A percentile compares a stretch with the other conserved stretches of the same genome.
Conservation (phyloP, 2,797 vertebrate species). For the Cossypha polioptera region DNA sequence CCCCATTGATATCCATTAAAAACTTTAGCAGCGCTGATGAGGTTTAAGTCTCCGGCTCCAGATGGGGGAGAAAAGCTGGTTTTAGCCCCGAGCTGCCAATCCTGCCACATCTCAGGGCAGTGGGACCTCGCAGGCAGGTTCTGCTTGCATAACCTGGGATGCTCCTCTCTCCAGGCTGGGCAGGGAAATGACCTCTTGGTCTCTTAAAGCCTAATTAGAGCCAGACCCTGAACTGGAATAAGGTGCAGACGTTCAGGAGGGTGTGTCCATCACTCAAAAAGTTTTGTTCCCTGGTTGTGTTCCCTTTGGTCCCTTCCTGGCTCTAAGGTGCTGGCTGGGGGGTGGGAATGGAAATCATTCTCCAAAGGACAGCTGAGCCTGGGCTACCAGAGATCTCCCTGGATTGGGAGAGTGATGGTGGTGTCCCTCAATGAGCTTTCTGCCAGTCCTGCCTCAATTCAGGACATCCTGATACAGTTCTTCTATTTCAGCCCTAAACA, state of each 20-base stretch:
- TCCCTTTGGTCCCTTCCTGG: neutral
- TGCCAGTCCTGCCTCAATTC: neutral
- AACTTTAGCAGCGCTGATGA: constrained; percentile 16
- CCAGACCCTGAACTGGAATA: neutral
- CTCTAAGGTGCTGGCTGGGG: neutral
- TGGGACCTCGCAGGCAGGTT: neutral
- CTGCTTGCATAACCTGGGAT: neutral
- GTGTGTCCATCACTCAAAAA: neutral
- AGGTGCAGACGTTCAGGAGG: neutral
- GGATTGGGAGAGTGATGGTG: neutral
- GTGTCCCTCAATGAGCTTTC: neutral
- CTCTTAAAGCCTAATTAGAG: neutral
- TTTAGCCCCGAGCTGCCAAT: neutral
- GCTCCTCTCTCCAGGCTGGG: neutral
- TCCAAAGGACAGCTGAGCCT: neutral
- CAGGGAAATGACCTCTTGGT: neutral
- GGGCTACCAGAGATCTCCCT: neutral
- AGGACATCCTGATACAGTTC: neutral
- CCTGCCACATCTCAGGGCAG: neutral
- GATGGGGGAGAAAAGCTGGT: neutral
- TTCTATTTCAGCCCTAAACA: neutral
- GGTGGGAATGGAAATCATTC: neutral
- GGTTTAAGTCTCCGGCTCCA: neutral
- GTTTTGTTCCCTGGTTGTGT: neutral
- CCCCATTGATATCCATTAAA: constrained; percentile 21